Evolutionary conservation across 2,113 vertebrate species (phyloP), one percentile per base, ranked within the genome.

Genomic region (Hippotragus niger): DNA sequence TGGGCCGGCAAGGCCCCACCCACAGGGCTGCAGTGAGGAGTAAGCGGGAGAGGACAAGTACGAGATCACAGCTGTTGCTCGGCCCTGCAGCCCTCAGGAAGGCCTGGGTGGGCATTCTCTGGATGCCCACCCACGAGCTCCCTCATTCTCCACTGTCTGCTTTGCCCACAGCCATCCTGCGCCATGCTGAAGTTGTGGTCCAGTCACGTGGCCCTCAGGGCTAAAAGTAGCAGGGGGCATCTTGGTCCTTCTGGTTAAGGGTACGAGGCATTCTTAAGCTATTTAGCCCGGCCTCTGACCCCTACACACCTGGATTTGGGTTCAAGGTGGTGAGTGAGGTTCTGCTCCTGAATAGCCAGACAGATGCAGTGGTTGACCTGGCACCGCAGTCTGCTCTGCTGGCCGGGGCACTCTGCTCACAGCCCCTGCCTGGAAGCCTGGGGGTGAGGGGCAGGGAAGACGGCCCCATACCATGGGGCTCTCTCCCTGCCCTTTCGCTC

Each of bases 241-340:
- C 76, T 60, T 0, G 1, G 36, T 96, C 87, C 95, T 58, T 25
- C 29, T 0, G 45, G 95, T 94, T 80, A 78, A 92, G 92, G 82
- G 90, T 90, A 11, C 1, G 0, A 16, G 64, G 84, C 90, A 80
- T 93, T 83, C 55, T 57, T 95, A 47, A 92, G 94, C 45, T 64
- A 90, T 95, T 98, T 82, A 92, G 52, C 57, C n/a, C 0, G 10
- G 85, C 53, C 97, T 86, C 88, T 93, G 96, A 97, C 86, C 97
- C 57, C 78, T 5, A 1, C 91, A 89, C 91, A 91, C 94, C 96
- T 97, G 97, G 40, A 71, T 94, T 52, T 93, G 86, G 86, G 95
- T 29, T 91, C 27, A 2, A 64, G 82, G 47, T 78, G 83, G 57
- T 40, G 53, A 90, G 36, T 7, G 29, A 85, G 67, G 74, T 67